Evolutionary conservation across 2,888 invertebrate species (phyloP).

Genomic region (Catocala fraxini): DNA sequence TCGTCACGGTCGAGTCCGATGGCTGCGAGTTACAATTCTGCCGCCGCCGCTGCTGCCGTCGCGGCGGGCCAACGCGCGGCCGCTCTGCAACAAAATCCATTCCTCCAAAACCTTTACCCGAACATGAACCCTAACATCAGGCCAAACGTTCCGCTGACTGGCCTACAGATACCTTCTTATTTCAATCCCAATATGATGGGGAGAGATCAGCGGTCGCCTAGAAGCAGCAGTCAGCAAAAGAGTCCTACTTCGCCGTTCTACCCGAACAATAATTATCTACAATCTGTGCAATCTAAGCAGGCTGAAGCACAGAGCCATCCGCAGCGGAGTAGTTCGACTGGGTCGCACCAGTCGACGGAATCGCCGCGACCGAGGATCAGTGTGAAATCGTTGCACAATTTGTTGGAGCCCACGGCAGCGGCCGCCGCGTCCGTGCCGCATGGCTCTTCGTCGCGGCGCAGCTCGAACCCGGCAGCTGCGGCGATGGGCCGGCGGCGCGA

Average conservation of each 20-base stretch:
- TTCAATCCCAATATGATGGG: slow-evolving; percentile 77
- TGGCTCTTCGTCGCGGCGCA: slow-evolving; percentile 64
- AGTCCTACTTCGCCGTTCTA: slow-evolving; percentile 81
- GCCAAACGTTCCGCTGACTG: slow-evolving; percentile 72
- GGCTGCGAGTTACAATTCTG: slow-evolving; percentile 73
- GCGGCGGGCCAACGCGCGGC: slow-evolving; percentile 62
- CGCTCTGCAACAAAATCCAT: slow-evolving; percentile 66
- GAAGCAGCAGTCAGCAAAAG: slow-evolving; percentile 71
- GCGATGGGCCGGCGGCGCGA: slow-evolving; percentile 82
- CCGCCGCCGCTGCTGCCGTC: slow-evolving; percentile 15
- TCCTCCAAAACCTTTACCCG: slow-evolving; percentile 77
- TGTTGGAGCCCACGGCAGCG: slow-evolving; percentile 85
- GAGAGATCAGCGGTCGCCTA: slow-evolving; percentile 69
- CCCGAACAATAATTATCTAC: slow-evolving; percentile 80
- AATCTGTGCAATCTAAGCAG: slow-evolving; percentile 68
- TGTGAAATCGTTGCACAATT: slow-evolving; percentile 89
- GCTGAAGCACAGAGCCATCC: slow-evolving; percentile 61
- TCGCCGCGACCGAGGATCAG: slow-evolving; percentile 88
- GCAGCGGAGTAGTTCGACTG: slow-evolving; percentile 65
- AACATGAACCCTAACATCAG: slow-evolving; percentile 73
- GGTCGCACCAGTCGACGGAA: slow-evolving; percentile 79
- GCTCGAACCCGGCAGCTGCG: slow-evolving; percentile 72
- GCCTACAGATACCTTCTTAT: slow-evolving; percentile 79
- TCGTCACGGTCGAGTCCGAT: slow-evolving; percentile 85
- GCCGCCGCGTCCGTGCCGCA: slow-evolving; percentile 64